Evolutionary conservation across 2,113 vertebrate species (phyloP), one percentile per base, ranked within the genome.

Genomic region (Cathartes aura): DNA sequence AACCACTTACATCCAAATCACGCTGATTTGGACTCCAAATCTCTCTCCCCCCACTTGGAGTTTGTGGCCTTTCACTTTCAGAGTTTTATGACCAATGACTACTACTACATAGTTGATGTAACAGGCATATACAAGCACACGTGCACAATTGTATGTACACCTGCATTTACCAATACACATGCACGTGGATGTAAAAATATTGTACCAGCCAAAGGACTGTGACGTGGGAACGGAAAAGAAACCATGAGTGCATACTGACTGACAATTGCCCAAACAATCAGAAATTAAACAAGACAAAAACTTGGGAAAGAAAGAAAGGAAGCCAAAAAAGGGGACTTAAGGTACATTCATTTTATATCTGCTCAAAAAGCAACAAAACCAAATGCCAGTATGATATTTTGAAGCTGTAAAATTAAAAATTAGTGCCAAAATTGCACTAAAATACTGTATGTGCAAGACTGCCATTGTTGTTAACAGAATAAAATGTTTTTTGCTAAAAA

Each of bases 61-160:
- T 23, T 26, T 29, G 13, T 48, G 29, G 30, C 10, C 10, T 86
- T 80, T 56, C 21, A 16, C 40, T 75, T 40, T 48, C n/a, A 17
- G 30, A 30, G 7, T n/a, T 89, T 68, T 70, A 22, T 40, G 36
- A 27, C 17, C 2, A 0, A 22, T 30, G 11, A 23, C 30, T n/a
- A 8, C 21, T 20, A 13, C 32, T 3, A 11, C 4, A 16, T 0
- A 20, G 21, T 2, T 60, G 36, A 52, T 45, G 7, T 22, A 36
- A 50, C 21, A 47, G 21, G n/a, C 11, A 26, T 1, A 14, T 5
- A 10, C 4, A 48, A 59, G 47, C 15, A 63, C 5, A 2, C 0
- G 0, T 8, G 22, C n/a, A 56, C 30, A 42, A 32, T 1, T 38
- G 23, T 14, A 5, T 1, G 8, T 8, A 17, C 43, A 7, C 8